Evolutionary conservation across 92 coral and sea anemone genomes (phyloP), one percentile per base, ranked within the genome.

Genomic region (Epizoanthus fatuus): DNA sequence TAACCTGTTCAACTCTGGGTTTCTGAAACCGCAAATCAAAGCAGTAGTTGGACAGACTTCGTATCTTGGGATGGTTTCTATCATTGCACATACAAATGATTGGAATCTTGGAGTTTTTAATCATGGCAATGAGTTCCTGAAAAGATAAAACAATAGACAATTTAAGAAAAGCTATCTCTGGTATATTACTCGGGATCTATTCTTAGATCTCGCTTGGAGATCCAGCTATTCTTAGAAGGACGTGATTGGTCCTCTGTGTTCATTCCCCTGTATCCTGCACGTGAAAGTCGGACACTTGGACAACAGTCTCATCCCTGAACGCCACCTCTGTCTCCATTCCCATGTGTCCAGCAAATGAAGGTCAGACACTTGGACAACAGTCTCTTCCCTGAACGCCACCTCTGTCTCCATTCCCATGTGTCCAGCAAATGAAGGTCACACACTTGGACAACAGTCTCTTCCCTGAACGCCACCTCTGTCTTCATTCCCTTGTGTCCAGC

Each of bases 71-170:
- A 77, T 98, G 95, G 89, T 96, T 96, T 19, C 99, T 85, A 86
- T 96, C 99, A 63, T 96, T 96, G 54, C 99, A 96, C 99, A 96
- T 93, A 84, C 99, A 96, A 37, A 96, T 95, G 56, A 96, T 88
- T n/a, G 99, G 99, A 65, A 96, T 96, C 78, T 95, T 96, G 75
- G 93, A 74, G 67, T 83, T 88, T 79, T 96, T 96, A 39, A 96
- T 95, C 86, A 96, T 83, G 16, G 92, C 79, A 47, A 96, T 96
- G 20, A 96, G 91, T 88, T 96, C 99, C 98, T 94, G 83, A 16
- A 29, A 81, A 54, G 9, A 16, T 3, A 76, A 45, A 39, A 69
- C 25, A 0, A 7, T 49, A 3, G 64, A 40, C 15, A 40, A 54
- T 0, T 44, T 17, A 17, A 0, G 19, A 85, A 49, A 13, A 69